A percentile compares a stretch with the other conserved stretches of the same genome.
phyloP scores from a whole-genome alignment of 2,113 vertebrate species.

The Falco punctatus region DNA sequence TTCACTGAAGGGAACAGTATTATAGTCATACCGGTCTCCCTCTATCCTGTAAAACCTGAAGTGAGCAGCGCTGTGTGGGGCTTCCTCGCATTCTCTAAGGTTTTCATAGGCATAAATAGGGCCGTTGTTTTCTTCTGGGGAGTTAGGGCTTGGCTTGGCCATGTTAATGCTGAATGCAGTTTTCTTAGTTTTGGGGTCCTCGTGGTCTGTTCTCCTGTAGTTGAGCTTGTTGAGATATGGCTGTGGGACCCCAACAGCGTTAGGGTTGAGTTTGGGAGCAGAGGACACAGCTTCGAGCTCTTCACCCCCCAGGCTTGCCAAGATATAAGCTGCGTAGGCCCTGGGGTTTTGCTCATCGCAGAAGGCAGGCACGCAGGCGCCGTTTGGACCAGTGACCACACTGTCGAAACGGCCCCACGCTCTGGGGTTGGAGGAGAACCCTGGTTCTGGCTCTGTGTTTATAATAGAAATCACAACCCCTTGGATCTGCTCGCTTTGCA shows the following conservation, averaged over 20 bases:
- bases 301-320: conserved; percentile 93
- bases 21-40: conserved; percentile 92
- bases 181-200: conserved; percentile 87
- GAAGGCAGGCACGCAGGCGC: conserved; percentile 94
- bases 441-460: conserved; percentile 90
- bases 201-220: conserved; percentile 90
- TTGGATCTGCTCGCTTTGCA: conserved; percentile 92
- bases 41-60: conserved; percentile 96
- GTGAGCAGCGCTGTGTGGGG: conserved; percentile 86
- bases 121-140: conserved; percentile 88
- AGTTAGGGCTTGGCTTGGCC: conserved; percentile 89
- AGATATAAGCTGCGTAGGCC: conserved; percentile 90
- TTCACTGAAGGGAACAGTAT: conserved; percentile 94
- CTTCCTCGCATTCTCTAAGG: conserved; percentile 89
- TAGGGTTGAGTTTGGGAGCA: conserved; percentile 89
- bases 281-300: conserved; percentile 92
- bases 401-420: conserved; percentile 98
- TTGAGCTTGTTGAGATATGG: conserved; percentile 91
- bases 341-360: conserved; percentile 88
- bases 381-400: conserved; percentile 88
- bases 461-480: conserved; percentile 92
- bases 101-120: conserved; percentile 93
- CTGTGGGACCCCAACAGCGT: conserved; percentile 90
- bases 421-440: conserved; percentile 91
- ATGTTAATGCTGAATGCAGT: conserved; percentile 93